Conservation (phyloP, 2,113 vertebrate species). For the Pangasianodon gigas region DNA sequence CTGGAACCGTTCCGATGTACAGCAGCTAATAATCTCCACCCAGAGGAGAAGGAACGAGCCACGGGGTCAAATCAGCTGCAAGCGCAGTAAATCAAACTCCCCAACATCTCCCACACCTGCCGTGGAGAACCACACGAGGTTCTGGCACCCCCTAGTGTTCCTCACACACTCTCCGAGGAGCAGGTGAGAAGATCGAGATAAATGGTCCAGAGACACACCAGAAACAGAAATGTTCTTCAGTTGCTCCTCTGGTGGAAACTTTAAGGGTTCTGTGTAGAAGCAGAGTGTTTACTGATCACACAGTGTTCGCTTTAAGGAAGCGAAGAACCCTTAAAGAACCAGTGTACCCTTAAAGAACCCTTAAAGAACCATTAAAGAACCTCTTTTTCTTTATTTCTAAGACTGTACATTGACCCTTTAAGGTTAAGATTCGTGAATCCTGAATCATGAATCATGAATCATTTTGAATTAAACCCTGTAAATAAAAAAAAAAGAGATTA, state of each 20-base stretch:
- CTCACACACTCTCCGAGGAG: neutral
- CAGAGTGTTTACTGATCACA: neutral
- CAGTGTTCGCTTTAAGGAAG: neutral
- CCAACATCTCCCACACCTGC: conserved; percentile 10
- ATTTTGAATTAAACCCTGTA: neutral
- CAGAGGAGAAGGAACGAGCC: neutral
- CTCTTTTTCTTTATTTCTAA: neutral
- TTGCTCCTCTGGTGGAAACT: neutral
- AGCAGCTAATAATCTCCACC: neutral
- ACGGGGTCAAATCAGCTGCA: neutral
- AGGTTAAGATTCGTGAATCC: neutral
- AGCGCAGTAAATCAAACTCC: neutral
- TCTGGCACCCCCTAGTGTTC: conserved; percentile 31
- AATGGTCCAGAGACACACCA: neutral
- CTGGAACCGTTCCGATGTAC: neutral
- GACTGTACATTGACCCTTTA: neutral
- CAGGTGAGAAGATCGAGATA: neutral
- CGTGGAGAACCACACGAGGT: neutral
- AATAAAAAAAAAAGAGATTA: neutral
- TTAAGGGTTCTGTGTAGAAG: neutral
- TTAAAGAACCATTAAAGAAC: neutral
- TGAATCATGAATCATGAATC: neutral
- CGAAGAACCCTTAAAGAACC: neutral
- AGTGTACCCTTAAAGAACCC: neutral
- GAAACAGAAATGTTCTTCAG: neutral